Base-by-base conservation (phyloP, 1,140 invertebrate species). In the Tetranychus urticae region DNA sequence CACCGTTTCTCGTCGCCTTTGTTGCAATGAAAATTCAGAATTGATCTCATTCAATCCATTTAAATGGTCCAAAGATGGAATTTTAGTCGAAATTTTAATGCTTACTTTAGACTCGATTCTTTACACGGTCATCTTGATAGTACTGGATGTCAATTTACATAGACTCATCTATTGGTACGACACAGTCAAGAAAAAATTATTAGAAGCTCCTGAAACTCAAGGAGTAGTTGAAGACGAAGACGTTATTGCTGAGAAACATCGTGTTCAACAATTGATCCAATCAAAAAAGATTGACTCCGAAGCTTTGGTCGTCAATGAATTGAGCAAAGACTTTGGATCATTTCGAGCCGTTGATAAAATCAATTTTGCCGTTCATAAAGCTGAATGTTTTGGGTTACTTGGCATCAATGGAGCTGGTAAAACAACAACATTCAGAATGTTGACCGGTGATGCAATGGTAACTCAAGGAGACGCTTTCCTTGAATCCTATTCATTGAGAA, bases 321-420 rank as follows among this genome's bases (percentile, higher is more conserved):
- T 67, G 23, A 65, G 58, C 3, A 68, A 68, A 62, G 34, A 61
- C 10, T 68, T 61, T 62, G 2, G 3, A 31, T 33, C n/a, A 8
- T 66, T 67, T 39, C 58, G 50, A 35, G 67, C 66, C 31, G 67
- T 68, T 35, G 58, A 68, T 62, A 33, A 61, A 37, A 56, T 68
- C 5, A 62, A 62, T 13, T 68, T 67, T 62, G 65, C 65, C 10
- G 65, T 68, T 60, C 65, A 70, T 31, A 62, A 70, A 31, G 70
- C 71, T 36, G 75, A 77, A 65, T 76, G 75, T 65, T 77, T 77
- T 68, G 76, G 76, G 23, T 63, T 77, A 33, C 67, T 77, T 6
- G 76, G 74, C 36, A 67, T 72, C 3, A 73, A 73, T 63, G 72
- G 72, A 12, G 71, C 72, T 34, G 72, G 72, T 31, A 72, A 71